Base-by-base conservation (phyloP, 2,797 vertebrate species). In the Streptopelia turtur region DNA sequence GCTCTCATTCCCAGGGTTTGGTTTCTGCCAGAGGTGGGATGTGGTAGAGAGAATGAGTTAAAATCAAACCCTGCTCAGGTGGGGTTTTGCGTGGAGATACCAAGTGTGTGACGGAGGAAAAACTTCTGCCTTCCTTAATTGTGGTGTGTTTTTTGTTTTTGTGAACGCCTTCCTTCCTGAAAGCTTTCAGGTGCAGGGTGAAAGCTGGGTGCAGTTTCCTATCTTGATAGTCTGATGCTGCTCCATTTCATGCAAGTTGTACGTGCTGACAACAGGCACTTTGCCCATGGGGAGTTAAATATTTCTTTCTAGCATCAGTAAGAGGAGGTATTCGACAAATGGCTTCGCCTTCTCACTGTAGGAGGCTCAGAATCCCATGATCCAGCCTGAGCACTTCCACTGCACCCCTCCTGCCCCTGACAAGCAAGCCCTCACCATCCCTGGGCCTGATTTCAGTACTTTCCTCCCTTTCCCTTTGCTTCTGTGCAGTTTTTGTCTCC, bases 21-120 rank as follows among this genome's bases (percentile, higher is more conserved):
- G 78, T 93, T 94, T 90, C 94, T 95, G 57, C 78, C 83, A 79
- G 56, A 52, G 31, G 30, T 89, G 57, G 35, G 65, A 77, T 89
- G 94, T 39, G 83, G 70, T 63, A 21, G 81, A 76, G 31, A 87
- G 50, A 82, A 87, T 9, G 55, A 92, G 49, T 74, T 79, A 87
- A 89, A 96, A 87, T 82, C 81, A 65, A 69, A 24, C 9, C 64
- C 37, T 66, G 12, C 31, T 83, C 77, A 88, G 63, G 50, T 87
- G 63, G 45, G 24, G 59, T 52, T 92, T 65, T 66, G 13, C 4
- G 5, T 65, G 57, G 66, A 76, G 63, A 92, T 81, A 72, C 12
- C 18, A 63, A 52, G 14, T 1, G 6, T 45, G 50, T 81, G 74
- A 88, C 30, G 25, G 43, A 89, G 82, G 72, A 72, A 35, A 64